Evolutionary conservation across 2,888 invertebrate genomes (phyloP), one percentile per base, ranked within the genome.

Genomic region (Xestia xanthographa): DNA sequence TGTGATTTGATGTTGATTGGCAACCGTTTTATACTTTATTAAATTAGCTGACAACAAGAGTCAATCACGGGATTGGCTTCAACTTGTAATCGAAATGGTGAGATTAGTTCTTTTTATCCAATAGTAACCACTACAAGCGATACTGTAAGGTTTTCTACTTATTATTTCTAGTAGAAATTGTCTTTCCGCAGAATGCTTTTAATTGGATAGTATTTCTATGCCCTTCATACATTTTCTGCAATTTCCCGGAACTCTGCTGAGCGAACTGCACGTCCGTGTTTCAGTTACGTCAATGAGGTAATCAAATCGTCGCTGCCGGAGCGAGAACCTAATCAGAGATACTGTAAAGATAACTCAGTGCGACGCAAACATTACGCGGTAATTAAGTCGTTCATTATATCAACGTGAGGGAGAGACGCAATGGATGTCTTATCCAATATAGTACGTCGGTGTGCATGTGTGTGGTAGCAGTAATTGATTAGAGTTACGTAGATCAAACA

Each of bases 261-360:
- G 78, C 45, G 56, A 22, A 60, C n/a, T n/a, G n/a, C n/a, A n/a
- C 56, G 56, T 41, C 81, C 38, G 70, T 87, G 79, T 85, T 56
- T 85, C 81, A 53, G 75, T 56, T 76, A 53, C 34, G 29, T n/a
- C 17, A 67, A n/a, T 11, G 20, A 68, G 38, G 12, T 68, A 60
- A 68, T 60, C 26, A 68, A 60, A 38, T 41, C 62, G 38, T 41
- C 62, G 60, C 26, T 60, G 84, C 82, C 83, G n/a, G 87, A 88
- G 76, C 83, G 89, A 83, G 89, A 89, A 92, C 12, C 53, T 90
- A 91, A 92, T 53, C 91, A 91, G 87, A 82, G 83, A 73, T 72
- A 86, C 90, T 87, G 88, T 92, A 89, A 91, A 92, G 45, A 92
- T 92, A 92, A 89, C 88, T 88, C 83, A 82, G 81, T 85, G 87